Base-by-base conservation (phyloP, 1,140 invertebrate species). In the Drosophila ananassae region DNA sequence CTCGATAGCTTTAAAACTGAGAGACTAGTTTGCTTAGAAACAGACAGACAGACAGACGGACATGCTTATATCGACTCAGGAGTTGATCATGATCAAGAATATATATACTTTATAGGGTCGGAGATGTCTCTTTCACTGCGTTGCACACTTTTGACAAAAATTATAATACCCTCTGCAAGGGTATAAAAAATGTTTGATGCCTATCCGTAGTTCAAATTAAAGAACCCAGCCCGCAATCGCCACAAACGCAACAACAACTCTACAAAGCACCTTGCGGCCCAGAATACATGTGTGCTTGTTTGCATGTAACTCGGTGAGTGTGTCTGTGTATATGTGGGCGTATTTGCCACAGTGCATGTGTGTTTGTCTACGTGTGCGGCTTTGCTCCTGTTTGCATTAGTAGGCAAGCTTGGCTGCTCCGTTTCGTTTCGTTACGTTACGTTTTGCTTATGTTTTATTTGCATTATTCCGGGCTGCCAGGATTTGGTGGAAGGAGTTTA, bases 391-490 rank as follows among this genome's bases (percentile, higher is more conserved):
- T 80, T 79, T 80, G 77, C 73, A 80, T 84, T 73, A 72, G 80
- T 67, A 56, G 77, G 66, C 41, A 58, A 58, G 50, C 51, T 54
- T 58, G 54, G 66, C 46, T 54, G 58, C 77, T 77, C 66, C 39
- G 47, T 52, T 73, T 41, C 61, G 53, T 52, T 55, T 72, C 68
- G 46, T 41, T 51, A 47, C 39, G 62, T 71, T 80, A 62, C 52
- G 60, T 55, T 61, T 44, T 63, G 72, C 73, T 75, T 75, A 75
- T 87, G 69, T 82, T 87, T 78, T 78, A 81, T 85, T 87, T 85
- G 64, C 78, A 81, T 85, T 85, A 74, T 85, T 81, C 63, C 58
- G 63, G 22, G 46, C 48, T 58, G 63, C 48, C 77, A 48, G 67
- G 73, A 57, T 73, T 74, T 62, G 62, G 71, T 74, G 72, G 60